Base-by-base conservation (phyloP, 2,113 vertebrate species). In the Trogon surrucura region DNA sequence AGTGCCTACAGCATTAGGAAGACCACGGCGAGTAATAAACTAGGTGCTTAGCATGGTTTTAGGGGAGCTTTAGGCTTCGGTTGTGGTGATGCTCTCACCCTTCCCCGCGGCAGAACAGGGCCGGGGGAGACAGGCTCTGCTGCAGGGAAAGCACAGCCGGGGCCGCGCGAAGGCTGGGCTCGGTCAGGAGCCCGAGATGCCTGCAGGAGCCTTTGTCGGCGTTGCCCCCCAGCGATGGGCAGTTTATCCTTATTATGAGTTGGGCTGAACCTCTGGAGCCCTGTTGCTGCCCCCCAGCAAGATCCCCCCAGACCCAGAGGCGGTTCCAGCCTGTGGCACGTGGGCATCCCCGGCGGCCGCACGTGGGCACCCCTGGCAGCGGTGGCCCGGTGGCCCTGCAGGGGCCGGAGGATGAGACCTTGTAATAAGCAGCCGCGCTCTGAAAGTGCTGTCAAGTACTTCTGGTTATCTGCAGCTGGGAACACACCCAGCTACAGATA, bases 401-500 rank as follows among this genome's bases (percentile, higher is more conserved):
- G 82, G 69, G 75, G 74, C 62, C 56, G 58, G 79, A 56, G 75
- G 32, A 19, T 4, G 10, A 96, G 87, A 89, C 8, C 53, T 57
- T 47, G 78, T 57, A 65, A 13, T 65, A 58, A 47, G 14, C 48
- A 81, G 60, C 34, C n/a, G 18, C 45, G 29, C 56, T 89, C 70
- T 75, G 54, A 51, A 69, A 86, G 74, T 70, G 14, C 16, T 21
- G 72, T 9, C 29, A 61, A 91, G 61, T 22, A 60, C 89, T 96
- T 97, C 47, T 96, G 95, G 95, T 97, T 97, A 96, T 93, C 95
- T 91, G 74, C 91, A 85, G 96, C 97, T 95, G 95, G 93, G 67
- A 97, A 96, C 89, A 92, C 44, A 80, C 95, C 95, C 93, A 80
- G 91, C 88, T 57, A 89, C 86, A 69, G 94, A 92, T 96, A 97